These are phyloP conservation scores for Coboldia fuscipes DNA, from an alignment of 1,140 invertebrate genomes.

Conservation along the genomic window DNA sequence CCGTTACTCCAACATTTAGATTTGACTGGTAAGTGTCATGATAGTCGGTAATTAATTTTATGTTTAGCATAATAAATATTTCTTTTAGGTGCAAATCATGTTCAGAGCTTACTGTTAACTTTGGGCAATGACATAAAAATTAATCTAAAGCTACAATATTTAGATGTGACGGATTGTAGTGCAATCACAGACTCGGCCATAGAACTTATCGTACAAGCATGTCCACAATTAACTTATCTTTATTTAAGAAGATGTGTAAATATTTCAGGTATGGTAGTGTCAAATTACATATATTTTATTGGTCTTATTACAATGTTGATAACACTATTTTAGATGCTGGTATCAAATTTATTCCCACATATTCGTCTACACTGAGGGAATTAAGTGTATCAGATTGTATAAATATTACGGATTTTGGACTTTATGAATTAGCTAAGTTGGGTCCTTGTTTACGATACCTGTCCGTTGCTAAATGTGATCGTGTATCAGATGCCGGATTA, in stretches of 20 bases:
- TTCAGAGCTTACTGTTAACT: no score
- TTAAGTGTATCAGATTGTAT: constrained; percentile 77
- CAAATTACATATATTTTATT: constrained; percentile 4
- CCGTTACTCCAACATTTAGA: constrained; percentile 50
- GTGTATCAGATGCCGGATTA: constrained; percentile 64
- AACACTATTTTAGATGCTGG: constrained; percentile 35
- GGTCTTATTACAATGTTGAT: constrained; percentile 2
- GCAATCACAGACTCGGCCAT: constrained; percentile 63
- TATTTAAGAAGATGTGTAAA: constrained; percentile 70
- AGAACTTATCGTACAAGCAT: constrained; percentile 58
- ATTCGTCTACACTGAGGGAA: constrained; percentile 62
- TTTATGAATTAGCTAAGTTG: constrained; percentile 72
- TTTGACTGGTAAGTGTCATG: constrained; percentile 35
- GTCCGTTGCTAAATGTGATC: constrained; percentile 75
- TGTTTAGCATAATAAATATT: no score
- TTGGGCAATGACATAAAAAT: no score
- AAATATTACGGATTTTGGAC: constrained; percentile 73
- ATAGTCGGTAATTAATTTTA: background rate
- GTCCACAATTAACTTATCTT: constrained; percentile 68
- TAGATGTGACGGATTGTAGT: constrained; percentile 73
- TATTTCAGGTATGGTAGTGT: constrained; percentile 41
- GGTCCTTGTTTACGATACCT: constrained; percentile 65
- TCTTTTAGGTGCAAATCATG: no score
- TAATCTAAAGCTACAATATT: constrained; percentile 42
- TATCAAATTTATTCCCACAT: constrained; percentile 61